These are phyloP conservation scores for Galbula dea DNA, from an alignment of 2,113 vertebrate species.

Conservation along the genomic window DNA sequence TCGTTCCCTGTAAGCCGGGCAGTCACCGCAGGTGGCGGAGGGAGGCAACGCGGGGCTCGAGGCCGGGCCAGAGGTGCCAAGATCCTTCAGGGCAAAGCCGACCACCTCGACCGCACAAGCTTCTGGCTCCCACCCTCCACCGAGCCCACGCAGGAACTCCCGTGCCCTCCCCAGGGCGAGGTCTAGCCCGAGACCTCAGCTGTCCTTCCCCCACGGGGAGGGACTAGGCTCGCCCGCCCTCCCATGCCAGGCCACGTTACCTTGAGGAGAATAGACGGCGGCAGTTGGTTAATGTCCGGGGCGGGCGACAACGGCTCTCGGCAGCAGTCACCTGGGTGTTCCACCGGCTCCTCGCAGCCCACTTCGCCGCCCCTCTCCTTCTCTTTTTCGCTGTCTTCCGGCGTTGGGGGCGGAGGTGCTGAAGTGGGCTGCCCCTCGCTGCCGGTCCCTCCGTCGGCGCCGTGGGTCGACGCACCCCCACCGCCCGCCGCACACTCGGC, in stretches of 20 bases:
- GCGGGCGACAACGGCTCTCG: conserved; percentile 47
- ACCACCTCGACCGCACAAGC: neutral
- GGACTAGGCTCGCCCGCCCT: neutral
- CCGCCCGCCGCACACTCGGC: conserved; percentile 70
- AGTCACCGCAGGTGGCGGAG: neutral
- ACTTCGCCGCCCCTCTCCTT: conserved; percentile 61
- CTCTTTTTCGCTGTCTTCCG: neutral
- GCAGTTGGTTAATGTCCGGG: conserved; percentile 88
- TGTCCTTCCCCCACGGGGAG: neutral
- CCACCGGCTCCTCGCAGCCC: conserved; percentile 70
- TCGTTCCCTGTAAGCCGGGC: neutral
- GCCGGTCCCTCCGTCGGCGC: conserved; percentile 55
- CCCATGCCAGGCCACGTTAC: conserved; percentile 82
- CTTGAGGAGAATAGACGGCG: conserved; percentile 95
- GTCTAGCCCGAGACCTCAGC: neutral
- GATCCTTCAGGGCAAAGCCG: too few species aligned
- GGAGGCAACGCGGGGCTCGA: too few species aligned
- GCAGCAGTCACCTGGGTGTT: conserved; percentile 58
- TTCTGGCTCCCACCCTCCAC: too few species aligned
- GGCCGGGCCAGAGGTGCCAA: neutral
- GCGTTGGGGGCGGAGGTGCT: neutral
- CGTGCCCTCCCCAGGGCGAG: neutral
- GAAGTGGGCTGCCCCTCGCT: conserved; percentile 20
- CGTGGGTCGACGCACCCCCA: conserved; percentile 59
- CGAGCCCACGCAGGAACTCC: too few species aligned